These are phyloP conservation scores for Peribatodes rhomboidaria DNA, from an alignment of 2,888 invertebrate species.

Conservation along the genomic window DNA sequence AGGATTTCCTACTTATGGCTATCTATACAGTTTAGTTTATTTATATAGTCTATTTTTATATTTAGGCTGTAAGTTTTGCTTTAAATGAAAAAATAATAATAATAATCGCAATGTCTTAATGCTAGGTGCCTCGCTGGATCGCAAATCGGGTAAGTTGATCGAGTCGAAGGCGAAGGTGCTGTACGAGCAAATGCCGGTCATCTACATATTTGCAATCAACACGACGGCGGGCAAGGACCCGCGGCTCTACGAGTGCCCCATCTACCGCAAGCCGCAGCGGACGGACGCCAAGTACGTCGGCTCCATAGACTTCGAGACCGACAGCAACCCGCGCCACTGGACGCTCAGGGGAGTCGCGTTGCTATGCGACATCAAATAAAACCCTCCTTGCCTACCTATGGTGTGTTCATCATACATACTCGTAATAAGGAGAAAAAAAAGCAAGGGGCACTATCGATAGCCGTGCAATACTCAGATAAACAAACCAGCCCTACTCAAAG, in stretches of 20 bases:
- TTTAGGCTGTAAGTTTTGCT: too few relatives aligned
- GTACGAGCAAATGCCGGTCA: constrained; percentile 98
- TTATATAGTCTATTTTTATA: too few relatives aligned
- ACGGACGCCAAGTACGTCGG: constrained; percentile 98
- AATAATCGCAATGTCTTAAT: too few relatives aligned
- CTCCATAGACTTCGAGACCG: constrained; percentile 97
- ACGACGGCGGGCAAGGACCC: constrained; percentile 97
- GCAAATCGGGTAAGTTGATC: constrained; percentile 94
- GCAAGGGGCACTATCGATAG: too few relatives aligned
- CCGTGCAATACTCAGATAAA: too few relatives aligned
- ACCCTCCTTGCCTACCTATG: not conserved
- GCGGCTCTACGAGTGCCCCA: constrained; percentile 97
- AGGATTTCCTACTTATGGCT: too few relatives aligned
- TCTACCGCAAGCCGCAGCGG: constrained; percentile 97
- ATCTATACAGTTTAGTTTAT: too few relatives aligned
- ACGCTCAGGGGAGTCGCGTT: constrained; percentile 97
- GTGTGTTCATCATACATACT: too few relatives aligned
- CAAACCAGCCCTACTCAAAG: too few relatives aligned
- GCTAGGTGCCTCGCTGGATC: constrained; percentile 93
- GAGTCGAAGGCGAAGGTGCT: constrained; percentile 97
- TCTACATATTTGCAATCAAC: constrained; percentile 98
- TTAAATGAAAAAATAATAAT: too few relatives aligned
- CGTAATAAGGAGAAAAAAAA: too few relatives aligned
- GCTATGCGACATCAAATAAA: constrained; percentile 97
- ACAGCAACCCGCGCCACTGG: constrained; percentile 97